Evolutionary conservation across 2,113 vertebrate genomes (phyloP), one percentile per base, ranked within the genome.

Genomic region (Saiga tatarica): DNA sequence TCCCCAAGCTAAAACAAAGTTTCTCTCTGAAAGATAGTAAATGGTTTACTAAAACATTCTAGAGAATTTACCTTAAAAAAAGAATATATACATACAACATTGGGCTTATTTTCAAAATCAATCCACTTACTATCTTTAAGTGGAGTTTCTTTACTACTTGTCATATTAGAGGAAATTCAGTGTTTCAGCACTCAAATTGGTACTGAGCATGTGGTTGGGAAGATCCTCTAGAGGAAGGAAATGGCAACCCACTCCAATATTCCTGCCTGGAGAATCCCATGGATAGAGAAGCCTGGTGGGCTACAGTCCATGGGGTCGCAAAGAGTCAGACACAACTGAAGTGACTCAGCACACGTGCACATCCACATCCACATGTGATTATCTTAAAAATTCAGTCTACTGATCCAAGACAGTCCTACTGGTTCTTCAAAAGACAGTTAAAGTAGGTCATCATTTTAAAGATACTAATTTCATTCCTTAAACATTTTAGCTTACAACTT

Each of bases 1-100:
- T 85, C 47, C 60, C 47, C 28, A 64, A 62, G 52, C 62, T 81
- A 83, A 96, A 92, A 93, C 16, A 94, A 95, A 86, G 5, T 50
- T 13, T 83, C 23, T 86, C 28, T 94, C 81, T 76, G 52, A 23
- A 60, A 84, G 36, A 82, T 0, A 92, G 25, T 39, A 87, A 64
- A 39, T 39, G 17, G 28, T 78, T 88, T 94, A 64, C 21, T 92
- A 85, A 92, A 6, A 87, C 64, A 90, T 45, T 67, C 21, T 25
- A 78, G 94, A 97, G 83, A 93, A 86, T 89, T 9, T 53, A 6
- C 15, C 52, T 90, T 93, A 88, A 74, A 60, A 87, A 92, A 64
- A 92, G 26, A 67, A 60, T 7, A 87, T 78, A 50, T 36, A 45
- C 55, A 45, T 91, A 92, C 92, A 86, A 60, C 2, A 33, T 87